Evolutionary conservation across 2,113 vertebrate species (phyloP), one percentile per base, ranked within the genome.

Genomic region (Emydura subglobosa): DNA sequence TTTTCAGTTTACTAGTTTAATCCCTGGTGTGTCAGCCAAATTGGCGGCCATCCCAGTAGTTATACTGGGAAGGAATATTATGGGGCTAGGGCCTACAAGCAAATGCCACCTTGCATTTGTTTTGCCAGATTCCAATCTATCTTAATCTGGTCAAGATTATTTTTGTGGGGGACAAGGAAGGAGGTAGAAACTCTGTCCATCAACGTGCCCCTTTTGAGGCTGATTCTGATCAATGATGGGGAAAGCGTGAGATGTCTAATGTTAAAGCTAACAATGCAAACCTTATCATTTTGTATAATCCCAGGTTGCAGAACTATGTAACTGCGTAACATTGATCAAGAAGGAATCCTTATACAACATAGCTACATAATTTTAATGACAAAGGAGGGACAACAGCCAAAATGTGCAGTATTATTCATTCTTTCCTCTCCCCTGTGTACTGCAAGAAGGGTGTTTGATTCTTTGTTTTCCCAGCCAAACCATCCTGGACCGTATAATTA

Each of bases 401-500:
- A 83, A 87, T 68, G 39, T 83, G 29, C 72, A 54, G 11, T 21
- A 19, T 74, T 78, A 19, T 74, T 78, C 79, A 4, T 87, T 44
- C 9, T 91, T 92, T 93, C 14, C 31, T 83, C 27, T 93, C 81
- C 53, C n/a, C 34, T 92, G 44, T 79, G 78, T 92, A 47, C 13
- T 24, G 65, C 59, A 21, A 39, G 12, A 19, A 22, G 0, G 1
- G 39, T 61, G 1, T 8, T 80, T 89, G 79, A 84, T 93, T 51
- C 39, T 94, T 94, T 82, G 80, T 86, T 95, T 42, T 93, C 90
- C 76, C 24, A 92, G 81, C n/a, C 51, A 82, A 92, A 55, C 51
- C 21, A 91, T 39, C 80, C 96, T 83, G 92, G 49, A 91, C 80
- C 94, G 93, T 95, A 83, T n/a, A 65, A 31, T 65, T 95, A 57